Conservation (phyloP, 2,113 vertebrate genomes). For the Galbula dea region DNA sequence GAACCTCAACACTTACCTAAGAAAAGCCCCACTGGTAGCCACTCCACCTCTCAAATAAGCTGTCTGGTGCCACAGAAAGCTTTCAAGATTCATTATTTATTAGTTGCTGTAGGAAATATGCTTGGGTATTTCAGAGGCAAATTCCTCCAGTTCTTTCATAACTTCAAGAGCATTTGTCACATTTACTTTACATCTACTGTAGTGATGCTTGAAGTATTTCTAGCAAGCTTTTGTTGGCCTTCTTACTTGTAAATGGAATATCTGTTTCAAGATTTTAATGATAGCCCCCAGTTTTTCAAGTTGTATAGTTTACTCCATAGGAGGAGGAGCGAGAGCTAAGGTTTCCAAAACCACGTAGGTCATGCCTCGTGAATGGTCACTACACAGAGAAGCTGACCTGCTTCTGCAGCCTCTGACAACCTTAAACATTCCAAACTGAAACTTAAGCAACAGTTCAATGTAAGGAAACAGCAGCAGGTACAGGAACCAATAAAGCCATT, state of each 20-base stretch:
- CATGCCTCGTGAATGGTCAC: not conserved
- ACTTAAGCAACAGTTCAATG: not conserved
- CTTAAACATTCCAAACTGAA: not conserved
- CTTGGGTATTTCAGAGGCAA: constrained; percentile 23
- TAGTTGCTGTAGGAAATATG: not conserved
- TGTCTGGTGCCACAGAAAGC: not conserved
- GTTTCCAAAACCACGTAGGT: not conserved
- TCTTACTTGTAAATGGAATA: constrained; percentile 38
- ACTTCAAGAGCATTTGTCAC: not conserved
- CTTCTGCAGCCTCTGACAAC: not conserved
- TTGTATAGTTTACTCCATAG: not conserved
- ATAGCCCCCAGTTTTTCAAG: not conserved
- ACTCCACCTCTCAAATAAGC: not conserved
- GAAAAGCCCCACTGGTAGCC: not conserved
- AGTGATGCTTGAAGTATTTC: constrained; percentile 25
- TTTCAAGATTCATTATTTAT: not conserved
- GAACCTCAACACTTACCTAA: not conserved
- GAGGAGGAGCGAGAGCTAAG: not conserved
- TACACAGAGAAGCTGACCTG: not conserved
- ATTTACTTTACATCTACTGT: not conserved
- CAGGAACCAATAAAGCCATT: not conserved
- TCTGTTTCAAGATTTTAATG: constrained; percentile 18
- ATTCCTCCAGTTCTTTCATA: constrained; percentile 22
- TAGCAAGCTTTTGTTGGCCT: constrained; percentile 8
- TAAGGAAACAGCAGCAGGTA: not conserved